Percentiles rank a stretch among this genome's conserved stretches.
phyloP scores from a whole-genome alignment of 2,113 vertebrate genomes.

The Bujurquina vittata region DNA sequence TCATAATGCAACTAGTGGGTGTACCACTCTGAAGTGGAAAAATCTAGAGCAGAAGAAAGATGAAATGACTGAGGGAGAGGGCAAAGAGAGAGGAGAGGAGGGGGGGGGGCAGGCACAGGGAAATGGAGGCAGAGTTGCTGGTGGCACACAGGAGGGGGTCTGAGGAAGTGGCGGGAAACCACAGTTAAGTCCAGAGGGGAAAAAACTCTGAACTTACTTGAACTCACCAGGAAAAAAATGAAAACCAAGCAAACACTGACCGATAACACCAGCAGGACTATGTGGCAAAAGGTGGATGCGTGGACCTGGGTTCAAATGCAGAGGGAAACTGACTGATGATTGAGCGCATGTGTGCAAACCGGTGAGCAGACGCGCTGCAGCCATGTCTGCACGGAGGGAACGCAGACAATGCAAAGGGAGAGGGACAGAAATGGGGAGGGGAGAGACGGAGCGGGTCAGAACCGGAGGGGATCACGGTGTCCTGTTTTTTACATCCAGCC shows the following conservation, averaged over 20 bases:
- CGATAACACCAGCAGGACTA: neutral
- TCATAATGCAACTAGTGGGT: neutral
- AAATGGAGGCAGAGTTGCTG: rapidly evolving
- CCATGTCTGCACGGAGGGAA: neutral
- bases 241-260: neutral
- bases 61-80: neutral
- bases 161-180: rapidly evolving
- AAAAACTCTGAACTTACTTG: neutral
- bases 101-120: neutral
- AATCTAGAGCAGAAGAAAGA: neutral
- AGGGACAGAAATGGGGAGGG: rapidly evolving
- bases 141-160: neutral
- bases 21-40: neutral
- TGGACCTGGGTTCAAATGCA: neutral
- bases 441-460: neutral
- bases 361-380: neutral
- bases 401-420: neutral
- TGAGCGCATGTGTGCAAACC: slow-evolving; percentile 1
- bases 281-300: neutral
- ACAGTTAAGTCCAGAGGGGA: neutral
- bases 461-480: neutral
- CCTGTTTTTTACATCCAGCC: neutral
- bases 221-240: neutral
- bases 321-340: neutral
- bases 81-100: neutral